Evolutionary conservation across 2,888 invertebrate species (phyloP).

Genomic region (Netelia virgata): DNA sequence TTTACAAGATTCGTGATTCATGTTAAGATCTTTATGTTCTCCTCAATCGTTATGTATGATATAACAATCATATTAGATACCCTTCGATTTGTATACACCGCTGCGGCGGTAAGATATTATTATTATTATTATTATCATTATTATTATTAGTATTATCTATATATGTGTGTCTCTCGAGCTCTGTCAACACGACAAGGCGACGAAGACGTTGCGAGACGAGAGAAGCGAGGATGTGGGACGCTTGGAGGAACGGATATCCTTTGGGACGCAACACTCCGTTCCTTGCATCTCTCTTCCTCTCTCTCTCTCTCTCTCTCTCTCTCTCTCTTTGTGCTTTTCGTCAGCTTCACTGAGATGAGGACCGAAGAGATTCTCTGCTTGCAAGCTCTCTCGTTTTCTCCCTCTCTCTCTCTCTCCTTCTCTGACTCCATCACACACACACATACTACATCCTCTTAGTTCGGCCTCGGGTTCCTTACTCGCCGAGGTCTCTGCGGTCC

Average conservation of each 20-base stretch:
- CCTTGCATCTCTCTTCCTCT: slow-evolving; percentile 13
- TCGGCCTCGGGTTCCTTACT: slow-evolving; percentile 29
- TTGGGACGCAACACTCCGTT: slow-evolving; percentile 61
- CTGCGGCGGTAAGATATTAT: too few species aligned
- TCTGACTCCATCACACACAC: neutral
- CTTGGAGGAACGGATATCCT: slow-evolving; percentile 60
- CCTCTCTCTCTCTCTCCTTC: slow-evolving; percentile 10
- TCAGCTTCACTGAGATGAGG: neutral
- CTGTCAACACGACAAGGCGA: neutral
- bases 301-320: slow-evolving; percentile 3
- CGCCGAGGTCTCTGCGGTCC: slow-evolving; percentile 40
- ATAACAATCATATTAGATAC: too few species aligned
- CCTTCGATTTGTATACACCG: too few species aligned
- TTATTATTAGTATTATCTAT: neutral
- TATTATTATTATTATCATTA: too few species aligned
- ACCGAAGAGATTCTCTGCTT: neutral
- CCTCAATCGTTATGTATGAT: too few species aligned
- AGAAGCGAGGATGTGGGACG: slow-evolving; percentile 17
- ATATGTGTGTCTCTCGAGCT: neutral
- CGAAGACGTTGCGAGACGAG: slow-evolving; percentile 28
- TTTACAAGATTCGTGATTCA: too few species aligned
- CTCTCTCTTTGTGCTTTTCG: slow-evolving; percentile 6
- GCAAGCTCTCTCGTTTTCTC: slow-evolving; percentile 10
- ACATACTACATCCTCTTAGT: slow-evolving; percentile 18
- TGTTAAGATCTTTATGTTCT: too few species aligned